Conservation (phyloP, 1,140 invertebrate species). For the Euura lappo region DNA sequence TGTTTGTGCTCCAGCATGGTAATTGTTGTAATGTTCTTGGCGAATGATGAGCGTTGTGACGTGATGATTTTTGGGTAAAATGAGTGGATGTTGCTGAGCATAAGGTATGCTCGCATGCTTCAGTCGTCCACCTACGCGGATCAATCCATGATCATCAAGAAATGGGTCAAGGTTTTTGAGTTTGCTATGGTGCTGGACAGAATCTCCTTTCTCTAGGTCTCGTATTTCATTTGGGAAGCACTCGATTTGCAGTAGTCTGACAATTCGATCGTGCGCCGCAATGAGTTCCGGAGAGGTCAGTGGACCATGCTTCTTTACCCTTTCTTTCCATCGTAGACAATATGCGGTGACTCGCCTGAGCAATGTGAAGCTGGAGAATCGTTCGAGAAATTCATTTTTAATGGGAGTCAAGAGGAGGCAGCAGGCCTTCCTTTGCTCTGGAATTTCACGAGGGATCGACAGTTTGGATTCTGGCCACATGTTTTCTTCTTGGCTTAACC, state of each 20-base stretch:
- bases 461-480: too few species aligned
- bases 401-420: too few species aligned
- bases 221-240: not conserved
- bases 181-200: constrained; percentile 14
- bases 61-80: constrained; percentile 36
- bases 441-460: too few species aligned
- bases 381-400: not conserved
- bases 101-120: constrained; percentile 31
- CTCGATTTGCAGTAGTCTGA: constrained; percentile 9
- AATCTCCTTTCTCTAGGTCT: not conserved
- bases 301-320: not conserved
- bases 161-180: constrained; percentile 43
- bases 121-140: constrained; percentile 54
- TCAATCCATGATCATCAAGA: constrained; percentile 44
- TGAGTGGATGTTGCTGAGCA: constrained; percentile 39
- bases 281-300: constrained; percentile 5
- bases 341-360: constrained; percentile 1
- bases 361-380: not conserved
- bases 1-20: constrained; percentile 38
- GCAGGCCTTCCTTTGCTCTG: too few species aligned
- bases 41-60: constrained; percentile 34
- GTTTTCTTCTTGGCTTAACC: constrained; percentile 31
- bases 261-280: not conserved
- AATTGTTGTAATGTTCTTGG: constrained; percentile 30
- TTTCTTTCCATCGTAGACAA: constrained; percentile 9